A percentile compares a stretch with the other conserved stretches of the same genome.
Conservation (phyloP, 2,888 invertebrate species). For the Apamea anceps region DNA sequence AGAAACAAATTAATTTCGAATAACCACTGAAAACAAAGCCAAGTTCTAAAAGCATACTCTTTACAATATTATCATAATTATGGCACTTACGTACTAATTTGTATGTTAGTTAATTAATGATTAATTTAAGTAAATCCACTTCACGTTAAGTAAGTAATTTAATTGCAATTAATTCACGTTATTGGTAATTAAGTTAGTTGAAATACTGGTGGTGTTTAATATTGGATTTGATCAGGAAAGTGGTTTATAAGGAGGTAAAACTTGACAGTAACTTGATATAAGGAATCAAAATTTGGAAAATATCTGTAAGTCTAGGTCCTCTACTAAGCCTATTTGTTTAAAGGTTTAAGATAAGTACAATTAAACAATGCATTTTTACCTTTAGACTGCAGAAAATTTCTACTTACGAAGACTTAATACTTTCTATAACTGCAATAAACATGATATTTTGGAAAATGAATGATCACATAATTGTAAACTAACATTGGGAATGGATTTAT, state of each 20-base stretch:
- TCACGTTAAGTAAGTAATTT: constrained; percentile 27
- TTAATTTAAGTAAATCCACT: constrained; percentile 32
- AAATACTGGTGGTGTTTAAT: constrained; percentile 5
- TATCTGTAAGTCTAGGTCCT: neutral
- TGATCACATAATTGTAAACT: no score
- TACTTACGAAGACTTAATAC: neutral
- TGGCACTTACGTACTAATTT: constrained; percentile 64
- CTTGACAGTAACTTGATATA: neutral
- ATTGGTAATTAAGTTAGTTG: constrained; percentile 20
- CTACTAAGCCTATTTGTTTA: no score
- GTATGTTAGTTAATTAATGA: constrained; percentile 49
- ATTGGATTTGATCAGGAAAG: neutral
- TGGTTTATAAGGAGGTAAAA: neutral
- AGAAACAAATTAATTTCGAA: neutral
- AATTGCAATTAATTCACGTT: constrained; percentile 31
- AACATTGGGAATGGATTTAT: neutral
- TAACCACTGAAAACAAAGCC: neutral
- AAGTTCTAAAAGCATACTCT: constrained; percentile 6
- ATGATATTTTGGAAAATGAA: neutral
- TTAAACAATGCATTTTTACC: neutral
- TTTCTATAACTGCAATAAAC: neutral
- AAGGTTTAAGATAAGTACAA: neutral
- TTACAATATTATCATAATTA: constrained; percentile 42
- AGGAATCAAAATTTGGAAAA: neutral
- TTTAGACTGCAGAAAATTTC: neutral